A percentile compares a stretch with the other conserved stretches of the same genome.
Conservation (phyloP, 2,888 invertebrate genomes). For the Gryllus longicercus region DNA sequence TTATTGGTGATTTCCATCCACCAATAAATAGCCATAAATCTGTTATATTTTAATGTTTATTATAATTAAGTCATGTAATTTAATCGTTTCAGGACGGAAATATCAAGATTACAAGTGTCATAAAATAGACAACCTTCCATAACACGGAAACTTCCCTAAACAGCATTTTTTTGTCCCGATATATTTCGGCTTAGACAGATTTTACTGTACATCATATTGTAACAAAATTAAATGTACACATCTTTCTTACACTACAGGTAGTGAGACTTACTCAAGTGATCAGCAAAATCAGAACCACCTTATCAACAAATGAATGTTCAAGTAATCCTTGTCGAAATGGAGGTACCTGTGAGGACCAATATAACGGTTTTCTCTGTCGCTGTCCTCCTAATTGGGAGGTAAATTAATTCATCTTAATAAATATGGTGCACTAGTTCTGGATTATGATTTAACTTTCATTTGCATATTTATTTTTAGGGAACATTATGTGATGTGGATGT, state of each 20-base stretch:
- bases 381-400: constrained; percentile 80
- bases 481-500: constrained; percentile 71
- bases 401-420: constrained; percentile 37
- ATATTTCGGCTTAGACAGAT: too few species aligned
- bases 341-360: constrained; percentile 72
- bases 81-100: too few species aligned
- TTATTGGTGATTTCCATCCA: too few species aligned
- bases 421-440: neutral
- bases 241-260: neutral
- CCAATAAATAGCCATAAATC: too few species aligned
- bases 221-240: neutral
- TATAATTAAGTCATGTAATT: too few species aligned
- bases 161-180: neutral
- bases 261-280: neutral
- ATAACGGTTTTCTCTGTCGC: constrained; percentile 67
- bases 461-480: constrained; percentile 53
- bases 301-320: constrained; percentile 59
- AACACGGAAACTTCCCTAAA: neutral
- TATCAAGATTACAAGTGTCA: too few species aligned
- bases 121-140: too few species aligned
- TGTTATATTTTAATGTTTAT: too few species aligned
- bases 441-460: neutral
- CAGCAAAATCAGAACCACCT: neutral
- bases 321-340: constrained; percentile 79
- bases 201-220: neutral